Evolutionary conservation across 1,140 invertebrate genomes (phyloP), one percentile per base, ranked within the genome.

Genomic region (Nasonia longicornis): DNA sequence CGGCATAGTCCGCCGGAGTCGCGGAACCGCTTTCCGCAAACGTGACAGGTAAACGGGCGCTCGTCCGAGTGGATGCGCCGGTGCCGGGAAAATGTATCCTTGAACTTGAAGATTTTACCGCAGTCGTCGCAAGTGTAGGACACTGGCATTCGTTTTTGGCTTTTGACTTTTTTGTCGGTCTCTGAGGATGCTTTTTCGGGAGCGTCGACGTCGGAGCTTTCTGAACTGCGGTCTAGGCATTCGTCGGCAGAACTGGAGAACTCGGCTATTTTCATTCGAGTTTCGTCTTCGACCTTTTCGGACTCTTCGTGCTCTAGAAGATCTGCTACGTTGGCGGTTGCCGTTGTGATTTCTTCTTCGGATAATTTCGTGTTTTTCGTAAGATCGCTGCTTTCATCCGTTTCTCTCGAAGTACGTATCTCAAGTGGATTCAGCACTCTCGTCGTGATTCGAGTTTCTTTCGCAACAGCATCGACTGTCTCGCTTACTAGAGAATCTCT

Each of bases 11-110:
- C 86, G n/a, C 85, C 84, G 0, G 81, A 83, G 42, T 87, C 83
- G 6, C 69, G 74, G 69, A 89, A 88, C 72, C 82, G 83, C 38
- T 87, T 86, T 14, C 85, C 84, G 38, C 88, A 89, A 16, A 86
- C 72, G 38, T 84, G 70, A 52, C 86, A 89, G 22, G 85, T 85
- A 31, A 85, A 85, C 6, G 73, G 79, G 2, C 82, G 85, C 31
- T 85, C 84, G 4, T 82, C 74, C 0, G 63, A 83, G 67, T 87
- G 87, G 67, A 77, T 83, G 64, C 82, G 77, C 38, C 80, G 38
- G 42, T 86, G 85, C 12, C 82, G 45, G 80, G 35, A 29, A 74
- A 83, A 31, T 38, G 76, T 69, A 14, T 76, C 72, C 22, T 76
- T 81, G 1, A 42, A 35, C 58, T 76, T 81, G 38, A 87, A 88